Conservation (phyloP, 2,113 vertebrate species). For the Salvelinus sp. region DNA sequence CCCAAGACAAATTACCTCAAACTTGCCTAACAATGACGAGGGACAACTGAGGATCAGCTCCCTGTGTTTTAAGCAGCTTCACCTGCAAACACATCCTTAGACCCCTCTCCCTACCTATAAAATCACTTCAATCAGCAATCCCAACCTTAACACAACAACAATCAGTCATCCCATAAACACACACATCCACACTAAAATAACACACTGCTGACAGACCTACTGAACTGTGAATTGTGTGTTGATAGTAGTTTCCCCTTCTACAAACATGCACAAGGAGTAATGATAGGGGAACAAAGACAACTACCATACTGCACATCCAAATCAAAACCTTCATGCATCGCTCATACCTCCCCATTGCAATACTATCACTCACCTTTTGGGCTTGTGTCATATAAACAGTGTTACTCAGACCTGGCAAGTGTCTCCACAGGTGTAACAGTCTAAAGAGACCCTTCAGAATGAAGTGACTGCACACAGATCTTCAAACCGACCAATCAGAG, state of each 20-base stretch:
- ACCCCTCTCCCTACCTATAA: neutral
- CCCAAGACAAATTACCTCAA: neutral
- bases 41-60: neutral
- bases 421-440: neutral
- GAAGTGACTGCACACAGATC: constrained; percentile 17
- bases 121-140: neutral
- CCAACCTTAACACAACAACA: neutral
- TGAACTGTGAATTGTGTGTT: neutral
- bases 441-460: constrained; percentile 2
- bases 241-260: neutral
- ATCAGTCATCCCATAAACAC: neutral
- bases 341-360: neutral
- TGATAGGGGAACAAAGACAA: neutral
- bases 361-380: constrained; percentile 51
- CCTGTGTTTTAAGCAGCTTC: neutral
- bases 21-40: neutral
- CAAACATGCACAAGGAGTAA: neutral
- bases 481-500: constrained; percentile 35
- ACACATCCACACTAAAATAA: neutral
- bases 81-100: neutral
- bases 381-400: neutral
- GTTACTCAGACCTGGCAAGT: neutral
- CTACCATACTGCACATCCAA: neutral
- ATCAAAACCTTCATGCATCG: neutral
- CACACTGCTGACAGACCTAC: neutral